Base-by-base conservation (phyloP, 30 jellyfish, hydroid and myxozoan species). In the Turritopsis rubra region DNA sequence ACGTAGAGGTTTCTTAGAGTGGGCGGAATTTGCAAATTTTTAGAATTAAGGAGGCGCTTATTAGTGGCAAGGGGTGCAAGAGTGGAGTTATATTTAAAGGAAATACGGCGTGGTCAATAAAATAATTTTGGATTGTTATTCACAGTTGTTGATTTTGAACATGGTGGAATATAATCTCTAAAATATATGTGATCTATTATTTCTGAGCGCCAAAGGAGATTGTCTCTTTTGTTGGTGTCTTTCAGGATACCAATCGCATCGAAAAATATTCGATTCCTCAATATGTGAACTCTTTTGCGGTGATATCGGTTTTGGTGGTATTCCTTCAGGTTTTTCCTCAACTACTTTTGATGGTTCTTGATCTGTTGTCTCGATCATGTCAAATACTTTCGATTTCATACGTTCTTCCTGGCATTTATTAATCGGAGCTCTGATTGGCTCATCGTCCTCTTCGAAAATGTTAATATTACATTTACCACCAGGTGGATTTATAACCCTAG, bases 401-500 rank as follows among this genome's bases (percentile, higher is more conserved):
- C 85, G 21, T 30, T 30, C 85, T 29, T 77, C 85, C 1, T 77
- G 85, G 25, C 85, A 77, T 29, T 77, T 77, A 66, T 77, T 77
- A 21, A 77, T 60, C 24, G 85, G 66, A 30, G 53, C 28, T 28
- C 22, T 53, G 1, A 1, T 24, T 26, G 66, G 66, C 28, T 29
- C 85, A 28, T 1, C 21, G 28, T 77, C 85, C 25, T 77, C 85
- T 77, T 60, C 71, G 18, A 29, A 77, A 16, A 77, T 28, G 53
- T 77, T 77, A 22, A 77, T 77, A 52, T 5, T 77, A 18, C 73
- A 24, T 77, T 77, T 77, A 28, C 85, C 85, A 21, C 85, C 85
- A 28, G 85, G 85, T 77, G 85, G 85, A 27, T 77, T 77, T 25
- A 77, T 77, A 77, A 77, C 85, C 72, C 85, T 77, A 5, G 53